Conservation (phyloP, 1,140 invertebrate species). For the Caenorhabditis inopinata region DNA sequence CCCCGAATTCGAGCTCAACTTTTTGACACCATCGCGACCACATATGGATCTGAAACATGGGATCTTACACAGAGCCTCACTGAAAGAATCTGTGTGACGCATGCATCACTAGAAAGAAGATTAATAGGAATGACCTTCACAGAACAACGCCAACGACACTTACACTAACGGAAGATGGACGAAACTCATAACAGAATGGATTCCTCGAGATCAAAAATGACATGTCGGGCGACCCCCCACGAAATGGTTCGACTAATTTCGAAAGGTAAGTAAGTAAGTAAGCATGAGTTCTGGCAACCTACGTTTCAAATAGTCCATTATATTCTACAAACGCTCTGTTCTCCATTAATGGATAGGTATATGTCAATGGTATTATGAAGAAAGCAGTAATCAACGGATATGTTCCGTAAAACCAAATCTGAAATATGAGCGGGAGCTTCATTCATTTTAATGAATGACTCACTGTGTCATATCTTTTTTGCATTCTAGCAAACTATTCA, state of each 20-base stretch:
- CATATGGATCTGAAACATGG: too few species aligned
- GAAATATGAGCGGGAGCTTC: too few species aligned
- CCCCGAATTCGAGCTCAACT: too few species aligned
- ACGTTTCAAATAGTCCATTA: not conserved
- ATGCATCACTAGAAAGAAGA: too few species aligned
- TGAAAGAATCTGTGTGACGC: too few species aligned
- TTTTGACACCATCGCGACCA: too few species aligned
- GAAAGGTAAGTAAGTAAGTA: not conserved
- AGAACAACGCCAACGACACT: too few species aligned
- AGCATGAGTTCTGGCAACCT: not conserved
- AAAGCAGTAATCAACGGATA: not conserved
- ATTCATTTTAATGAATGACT: not conserved
- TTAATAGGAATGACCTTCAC: too few species aligned
- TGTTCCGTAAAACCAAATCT: conserved; percentile 24
- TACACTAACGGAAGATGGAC: too few species aligned
- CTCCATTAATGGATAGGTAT: not conserved
- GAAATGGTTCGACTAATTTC: not conserved
- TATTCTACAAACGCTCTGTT: not conserved
- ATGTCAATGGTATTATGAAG: not conserved
- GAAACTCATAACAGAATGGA: too few species aligned
- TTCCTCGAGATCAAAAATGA: not conserved
- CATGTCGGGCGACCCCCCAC: not conserved
- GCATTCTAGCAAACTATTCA: too few species aligned
- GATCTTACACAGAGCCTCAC: too few species aligned
- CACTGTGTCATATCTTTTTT: not conserved